Evolutionary conservation across 64 coral and sea anemone genomes (phyloP), one percentile per base, ranked within the genome.

Genomic region (Stichodactyla mertensii): DNA sequence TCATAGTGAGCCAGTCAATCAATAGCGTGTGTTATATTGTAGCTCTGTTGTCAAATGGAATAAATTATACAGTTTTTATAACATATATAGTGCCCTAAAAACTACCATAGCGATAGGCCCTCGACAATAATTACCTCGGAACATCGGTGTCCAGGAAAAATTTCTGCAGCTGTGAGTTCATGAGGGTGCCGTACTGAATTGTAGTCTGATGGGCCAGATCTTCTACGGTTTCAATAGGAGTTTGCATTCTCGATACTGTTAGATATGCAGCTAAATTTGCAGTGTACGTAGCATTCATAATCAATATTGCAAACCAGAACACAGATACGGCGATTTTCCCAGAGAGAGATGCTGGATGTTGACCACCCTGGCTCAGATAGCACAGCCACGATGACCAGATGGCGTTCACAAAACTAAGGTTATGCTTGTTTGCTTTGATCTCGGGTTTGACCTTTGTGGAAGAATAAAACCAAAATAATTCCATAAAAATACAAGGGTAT

Each of bases 271-370:
- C 84, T 52, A 91, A 55, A 82, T 91, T 91, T 12, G 89, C 89
- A 77, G 89, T 91, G 23, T 91, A 91, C 2, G 89, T 91, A 57
- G 89, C 89, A 55, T 91, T 91, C 83, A 91, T 86, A 16, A 91
- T 91, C 89, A 91, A 80, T n/a, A 86, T 85, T 54, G 89, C 89
- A 57, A 91, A 91, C 89, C 89, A 91, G 77, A 91, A 91, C 2
- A 91, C 89, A 51, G 84, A 91, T 15, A 91, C 89, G 1, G 89
- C 85, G 1, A 91, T 82, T 22, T 79, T 86, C 0, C 89, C 89
- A 1, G 89, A 91, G 55, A 85, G 69, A 10, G 71, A 86, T 23
- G 71, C 85, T 12, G 89, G 89, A 64, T 91, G 89, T 11, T 91
- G 79, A 12, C 71, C 89, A 12, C 89, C 84, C 26, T 82, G 84